These are phyloP conservation scores for Hipparchia semele DNA, from an alignment of 2,888 invertebrate species.

Conservation along the genomic window DNA sequence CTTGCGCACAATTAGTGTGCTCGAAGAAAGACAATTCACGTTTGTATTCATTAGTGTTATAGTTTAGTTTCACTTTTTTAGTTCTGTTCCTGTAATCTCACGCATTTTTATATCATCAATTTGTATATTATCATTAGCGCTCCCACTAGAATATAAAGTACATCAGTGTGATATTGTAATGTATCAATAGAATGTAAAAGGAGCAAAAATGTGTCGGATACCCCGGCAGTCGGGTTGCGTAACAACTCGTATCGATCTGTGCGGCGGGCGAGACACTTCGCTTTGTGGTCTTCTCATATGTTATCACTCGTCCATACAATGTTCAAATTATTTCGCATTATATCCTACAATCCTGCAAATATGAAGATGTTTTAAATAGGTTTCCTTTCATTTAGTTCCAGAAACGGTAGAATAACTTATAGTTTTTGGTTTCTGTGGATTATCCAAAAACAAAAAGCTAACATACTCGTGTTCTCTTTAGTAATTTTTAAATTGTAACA, in stretches of 20 bases:
- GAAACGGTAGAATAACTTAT: not conserved
- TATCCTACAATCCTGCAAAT: not conserved
- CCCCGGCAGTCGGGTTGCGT: conserved; percentile 77
- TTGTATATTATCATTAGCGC: conserved; percentile 30
- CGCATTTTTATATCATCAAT: conserved; percentile 25
- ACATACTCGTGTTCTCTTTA: not conserved
- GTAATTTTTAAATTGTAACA: not conserved
- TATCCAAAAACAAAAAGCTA: not conserved
- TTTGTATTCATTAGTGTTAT: conserved; percentile 25
- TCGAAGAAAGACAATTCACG: conserved; percentile 27
- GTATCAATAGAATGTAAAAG: conserved; percentile 41
- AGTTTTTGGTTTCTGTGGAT: not conserved
- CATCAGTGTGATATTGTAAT: conserved; percentile 17
- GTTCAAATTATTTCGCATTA: not conserved
- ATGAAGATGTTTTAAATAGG: not conserved
- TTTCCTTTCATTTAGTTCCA: not conserved
- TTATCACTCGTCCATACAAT: conserved; percentile 38
- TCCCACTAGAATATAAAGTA: conserved; percentile 27
- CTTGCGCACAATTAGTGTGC: conserved; percentile 45
- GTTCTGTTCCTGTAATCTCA: conserved; percentile 11
- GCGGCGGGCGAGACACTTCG: conserved; percentile 65
- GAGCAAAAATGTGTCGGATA: conserved; percentile 52
- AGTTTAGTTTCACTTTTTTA: conserved; percentile 1
- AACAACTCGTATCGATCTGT: conserved; percentile 78
- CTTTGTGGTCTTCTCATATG: conserved; percentile 57